phyloP scores from a whole-genome alignment of 2,888 invertebrate genomes.

The Eledona agricola region DNA sequence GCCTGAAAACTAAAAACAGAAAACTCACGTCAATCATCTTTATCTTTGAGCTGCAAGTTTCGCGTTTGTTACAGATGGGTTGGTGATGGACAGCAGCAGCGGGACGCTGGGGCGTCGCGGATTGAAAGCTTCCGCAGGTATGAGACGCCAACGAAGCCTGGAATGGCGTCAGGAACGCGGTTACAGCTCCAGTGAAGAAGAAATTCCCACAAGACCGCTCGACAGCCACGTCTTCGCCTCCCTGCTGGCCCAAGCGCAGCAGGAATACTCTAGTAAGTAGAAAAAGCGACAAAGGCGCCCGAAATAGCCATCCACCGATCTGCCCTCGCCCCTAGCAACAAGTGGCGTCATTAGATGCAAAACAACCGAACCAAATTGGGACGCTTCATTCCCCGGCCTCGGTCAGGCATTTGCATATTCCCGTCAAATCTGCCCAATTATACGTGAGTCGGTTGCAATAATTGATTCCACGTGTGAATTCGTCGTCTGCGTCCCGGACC shows the following conservation, averaged over 20 bases:
- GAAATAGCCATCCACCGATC: not conserved
- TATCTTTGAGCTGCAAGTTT: constrained; percentile 14
- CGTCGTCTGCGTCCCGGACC: constrained; percentile 37
- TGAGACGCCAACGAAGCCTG: constrained; percentile 66
- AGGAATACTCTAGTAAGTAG: constrained; percentile 67
- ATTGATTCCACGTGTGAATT: constrained; percentile 44
- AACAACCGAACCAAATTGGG: constrained; percentile 51
- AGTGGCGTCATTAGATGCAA: constrained; percentile 51
- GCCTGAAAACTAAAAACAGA: too few species aligned
- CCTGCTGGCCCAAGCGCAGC: constrained; percentile 68
- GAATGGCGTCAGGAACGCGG: constrained; percentile 68
- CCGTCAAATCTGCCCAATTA: constrained; percentile 41
- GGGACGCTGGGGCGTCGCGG: constrained; percentile 59
- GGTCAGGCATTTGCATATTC: constrained; percentile 44
- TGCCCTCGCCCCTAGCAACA: constrained; percentile 44
- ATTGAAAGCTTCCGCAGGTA: constrained; percentile 55
- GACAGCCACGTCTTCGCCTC: constrained; percentile 69
- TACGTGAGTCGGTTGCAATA: constrained; percentile 37
- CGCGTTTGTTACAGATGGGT: constrained; percentile 52
- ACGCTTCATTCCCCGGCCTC: constrained; percentile 16
- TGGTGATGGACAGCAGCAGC: constrained; percentile 56
- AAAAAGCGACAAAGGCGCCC: constrained; percentile 2
- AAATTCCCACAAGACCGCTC: constrained; percentile 60
- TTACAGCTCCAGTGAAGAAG: constrained; percentile 68
- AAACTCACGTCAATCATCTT: constrained; percentile 20